phyloP scores from a whole-genome alignment of 2,888 invertebrate genomes.

The Zelleria hepariella region DNA sequence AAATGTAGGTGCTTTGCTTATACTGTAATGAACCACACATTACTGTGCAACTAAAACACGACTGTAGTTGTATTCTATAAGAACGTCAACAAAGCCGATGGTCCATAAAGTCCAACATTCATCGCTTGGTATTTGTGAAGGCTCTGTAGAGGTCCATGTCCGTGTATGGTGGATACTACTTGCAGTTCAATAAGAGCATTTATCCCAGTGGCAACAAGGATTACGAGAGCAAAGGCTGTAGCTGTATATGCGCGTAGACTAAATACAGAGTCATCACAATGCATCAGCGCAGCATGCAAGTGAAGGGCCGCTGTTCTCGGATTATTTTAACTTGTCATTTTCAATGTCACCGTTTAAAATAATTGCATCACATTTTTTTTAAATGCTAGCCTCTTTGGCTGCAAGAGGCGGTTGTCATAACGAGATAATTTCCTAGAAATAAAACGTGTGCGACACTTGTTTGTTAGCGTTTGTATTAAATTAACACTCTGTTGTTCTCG shows the following conservation, averaged over 20 bases:
- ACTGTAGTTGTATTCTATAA: too few relatives aligned
- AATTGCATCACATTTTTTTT: slow-evolving; percentile 72
- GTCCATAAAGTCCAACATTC: too few relatives aligned
- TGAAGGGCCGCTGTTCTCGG: slow-evolving; percentile 69
- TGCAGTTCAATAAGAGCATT: background rate
- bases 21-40: too few relatives aligned
- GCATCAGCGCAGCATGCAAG: slow-evolving; percentile 56
- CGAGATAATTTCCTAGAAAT: slow-evolving; percentile 65
- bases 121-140: too few relatives aligned
- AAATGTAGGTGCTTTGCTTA: too few relatives aligned
- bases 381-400: slow-evolving; percentile 62
- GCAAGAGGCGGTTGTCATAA: slow-evolving; percentile 57
- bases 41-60: too few relatives aligned
- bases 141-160: too few relatives aligned
- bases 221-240: background rate
- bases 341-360: slow-evolving; percentile 72
- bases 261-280: slow-evolving; percentile 66
- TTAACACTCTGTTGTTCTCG: background rate
- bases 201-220: background rate
- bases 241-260: slow-evolving; percentile 38
- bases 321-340: slow-evolving; percentile 71
- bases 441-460: slow-evolving; percentile 44
- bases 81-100: too few relatives aligned
- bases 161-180: too few relatives aligned
- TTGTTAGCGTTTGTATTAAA: slow-evolving; percentile 20